Evolutionary conservation across 2,113 vertebrate genomes (phyloP).

Genomic region (Danio rerio): DNA sequence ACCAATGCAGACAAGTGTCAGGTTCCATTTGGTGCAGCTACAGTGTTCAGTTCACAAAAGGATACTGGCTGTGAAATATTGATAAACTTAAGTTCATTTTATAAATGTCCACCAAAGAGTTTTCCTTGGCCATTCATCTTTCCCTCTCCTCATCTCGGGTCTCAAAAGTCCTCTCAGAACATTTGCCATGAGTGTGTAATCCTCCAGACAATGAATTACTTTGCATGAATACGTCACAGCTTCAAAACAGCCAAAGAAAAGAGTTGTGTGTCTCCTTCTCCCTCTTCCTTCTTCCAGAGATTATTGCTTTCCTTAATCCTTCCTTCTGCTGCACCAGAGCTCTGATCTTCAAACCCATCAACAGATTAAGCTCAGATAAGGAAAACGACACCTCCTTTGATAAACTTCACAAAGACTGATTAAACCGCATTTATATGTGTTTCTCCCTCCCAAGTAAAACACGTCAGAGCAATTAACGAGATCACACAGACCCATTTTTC

Average conservation of each 20-base stretch:
- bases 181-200: constrained; percentile 20
- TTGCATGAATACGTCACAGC: not conserved
- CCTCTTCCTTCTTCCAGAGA: constrained; percentile 39
- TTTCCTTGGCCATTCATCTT: not conserved
- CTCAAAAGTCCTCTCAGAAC: not conserved
- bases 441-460: constrained; percentile 33
- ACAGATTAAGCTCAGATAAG: constrained; percentile 53
- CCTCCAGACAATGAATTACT: constrained; percentile 25
- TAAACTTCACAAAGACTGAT: constrained; percentile 50
- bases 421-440: constrained; percentile 28
- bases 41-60: constrained; percentile 1
- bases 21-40: not conserved
- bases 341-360: constrained; percentile 33
- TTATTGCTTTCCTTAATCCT: constrained; percentile 46
- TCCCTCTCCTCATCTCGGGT: not conserved
- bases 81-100: not conserved
- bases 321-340: constrained; percentile 30
- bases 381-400: constrained; percentile 49
- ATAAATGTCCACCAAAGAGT: not conserved
- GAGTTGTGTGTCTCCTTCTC: constrained; percentile 1
- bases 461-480: constrained; percentile 47
- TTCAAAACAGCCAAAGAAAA: not conserved
- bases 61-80: not conserved
- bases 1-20: not conserved
- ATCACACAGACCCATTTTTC: constrained; percentile 24